These are phyloP conservation scores for Onychomys arenicola DNA, from an alignment of 2,797 vertebrate species.

Conservation along the genomic window DNA sequence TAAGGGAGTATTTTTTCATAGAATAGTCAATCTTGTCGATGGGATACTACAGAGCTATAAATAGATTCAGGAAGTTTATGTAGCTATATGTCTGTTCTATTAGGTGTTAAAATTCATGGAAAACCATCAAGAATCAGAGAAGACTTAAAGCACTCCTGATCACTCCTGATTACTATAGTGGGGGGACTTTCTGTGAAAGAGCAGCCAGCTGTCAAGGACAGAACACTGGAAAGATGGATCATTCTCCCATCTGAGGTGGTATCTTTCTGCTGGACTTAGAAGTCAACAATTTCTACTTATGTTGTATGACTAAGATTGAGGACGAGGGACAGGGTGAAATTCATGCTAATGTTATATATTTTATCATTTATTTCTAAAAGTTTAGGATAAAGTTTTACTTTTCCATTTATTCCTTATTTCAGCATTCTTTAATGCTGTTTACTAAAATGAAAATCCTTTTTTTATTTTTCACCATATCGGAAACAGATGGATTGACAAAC, in stretches of 20 bases:
- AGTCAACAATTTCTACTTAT: not conserved
- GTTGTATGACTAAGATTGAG: not conserved
- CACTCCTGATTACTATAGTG: not conserved
- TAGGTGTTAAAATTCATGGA: not conserved
- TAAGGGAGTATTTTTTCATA: not conserved
- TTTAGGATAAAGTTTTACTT: not conserved
- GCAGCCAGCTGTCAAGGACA: not conserved
- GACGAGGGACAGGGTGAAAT: not conserved
- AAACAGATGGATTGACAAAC: constrained; percentile 43
- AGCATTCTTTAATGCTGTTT: constrained; percentile 10
- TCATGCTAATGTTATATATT: not conserved
- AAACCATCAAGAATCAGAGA: not conserved
- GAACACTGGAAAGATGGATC: not conserved
- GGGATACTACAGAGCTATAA: not conserved
- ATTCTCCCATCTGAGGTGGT: not conserved
- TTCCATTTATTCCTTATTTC: not conserved
- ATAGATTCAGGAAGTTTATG: not conserved
- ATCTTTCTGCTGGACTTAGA: not conserved
- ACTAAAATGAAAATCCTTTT: not conserved
- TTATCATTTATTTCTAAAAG: not conserved
- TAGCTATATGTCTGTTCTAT: not conserved
- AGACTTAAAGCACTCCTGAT: not conserved
- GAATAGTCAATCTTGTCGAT: not conserved
- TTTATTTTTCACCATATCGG: constrained; percentile 6
- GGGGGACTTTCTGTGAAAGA: not conserved